These are phyloP conservation scores for Anguilla megastoma DNA, from an alignment of 2,797 vertebrate genomes.

Conservation along the genomic window DNA sequence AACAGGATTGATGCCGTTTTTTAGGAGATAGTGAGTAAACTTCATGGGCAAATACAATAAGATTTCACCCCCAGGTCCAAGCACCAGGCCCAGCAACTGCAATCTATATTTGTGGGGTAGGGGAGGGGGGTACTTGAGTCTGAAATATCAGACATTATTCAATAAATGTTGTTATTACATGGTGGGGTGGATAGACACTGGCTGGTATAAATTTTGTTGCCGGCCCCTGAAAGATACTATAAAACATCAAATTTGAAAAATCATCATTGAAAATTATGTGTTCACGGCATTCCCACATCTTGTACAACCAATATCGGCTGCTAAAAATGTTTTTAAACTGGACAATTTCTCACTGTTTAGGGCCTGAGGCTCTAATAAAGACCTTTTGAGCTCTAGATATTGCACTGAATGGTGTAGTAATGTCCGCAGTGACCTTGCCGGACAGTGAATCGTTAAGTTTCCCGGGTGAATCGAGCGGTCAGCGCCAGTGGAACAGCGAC, in stretches of 20 bases:
- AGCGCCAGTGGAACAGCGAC: not conserved
- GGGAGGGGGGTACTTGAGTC: not conserved
- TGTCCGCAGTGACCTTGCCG: not conserved
- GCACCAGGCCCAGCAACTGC: not conserved
- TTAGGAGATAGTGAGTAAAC: not conserved
- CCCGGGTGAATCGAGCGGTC: not conserved
- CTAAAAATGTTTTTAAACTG: not conserved
- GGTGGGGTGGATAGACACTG: not conserved
- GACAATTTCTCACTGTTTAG: not conserved
- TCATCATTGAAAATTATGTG: not conserved
- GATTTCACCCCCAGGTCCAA: not conserved
- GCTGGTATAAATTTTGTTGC: not conserved
- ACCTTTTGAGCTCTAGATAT: not conserved
- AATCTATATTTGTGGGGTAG: not conserved
- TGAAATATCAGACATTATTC: not conserved
- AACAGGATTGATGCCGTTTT: not conserved
- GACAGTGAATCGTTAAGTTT: not conserved
- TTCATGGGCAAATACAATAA: not conserved
- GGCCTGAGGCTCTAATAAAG: not conserved
- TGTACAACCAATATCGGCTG: not conserved
- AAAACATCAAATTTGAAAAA: not conserved
- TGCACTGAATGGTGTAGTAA: not conserved
- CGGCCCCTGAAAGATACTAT: not conserved
- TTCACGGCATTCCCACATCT: not conserved
- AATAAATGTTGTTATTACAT: not conserved